Evolutionary conservation across 2,797 vertebrate genomes (phyloP), one percentile per base, ranked within the genome.

Genomic region (Labeo calbasu): DNA sequence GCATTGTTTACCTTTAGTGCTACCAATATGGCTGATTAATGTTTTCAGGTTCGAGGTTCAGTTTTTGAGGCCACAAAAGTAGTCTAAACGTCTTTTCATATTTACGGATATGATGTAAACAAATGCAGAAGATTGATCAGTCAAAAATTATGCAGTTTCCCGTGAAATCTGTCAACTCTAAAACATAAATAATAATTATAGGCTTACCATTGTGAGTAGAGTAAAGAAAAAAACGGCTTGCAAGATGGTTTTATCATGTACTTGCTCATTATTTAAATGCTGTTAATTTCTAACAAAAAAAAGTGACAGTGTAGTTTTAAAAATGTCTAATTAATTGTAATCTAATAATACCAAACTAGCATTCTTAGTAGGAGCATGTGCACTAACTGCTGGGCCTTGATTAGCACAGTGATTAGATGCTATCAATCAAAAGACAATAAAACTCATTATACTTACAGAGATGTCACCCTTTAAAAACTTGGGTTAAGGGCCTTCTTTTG

Each of bases 341-440:
- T 48, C 21, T 70, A 70, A 23, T 70, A 70, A 70, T 23, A 70
- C 23, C 21, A 46, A 48, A n/a, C 46, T 72, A 17, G 15, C 46
- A 19, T 75, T 5, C 10, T 28, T 55, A 72, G 68, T 3, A 28
- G 23, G 14, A 19, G 15, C 71, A 53, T 12, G 8, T 19, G 14
- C 10, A 73, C 8, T 19, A 73, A 73, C 50, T 28, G 50, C 71
- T 75, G 72, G 25, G 50, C 72, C 55, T 28, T 55, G 70, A 72
- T 72, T 71, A 25, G 69, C 21, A 61, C 5, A 25, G 59, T 61
- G 59, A 61, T 61, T 28, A 75, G 71, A 53, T 21, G 3, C 19
- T 36, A 11, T 28, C 43, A 51, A 72, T 32, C 51, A 76, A 19
- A n/a, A 36, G 28, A 55, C 4, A 73, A 32, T 32, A 11, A 53